Conservation (phyloP, 2,888 invertebrate species). For the Mythimna albipuncta region DNA sequence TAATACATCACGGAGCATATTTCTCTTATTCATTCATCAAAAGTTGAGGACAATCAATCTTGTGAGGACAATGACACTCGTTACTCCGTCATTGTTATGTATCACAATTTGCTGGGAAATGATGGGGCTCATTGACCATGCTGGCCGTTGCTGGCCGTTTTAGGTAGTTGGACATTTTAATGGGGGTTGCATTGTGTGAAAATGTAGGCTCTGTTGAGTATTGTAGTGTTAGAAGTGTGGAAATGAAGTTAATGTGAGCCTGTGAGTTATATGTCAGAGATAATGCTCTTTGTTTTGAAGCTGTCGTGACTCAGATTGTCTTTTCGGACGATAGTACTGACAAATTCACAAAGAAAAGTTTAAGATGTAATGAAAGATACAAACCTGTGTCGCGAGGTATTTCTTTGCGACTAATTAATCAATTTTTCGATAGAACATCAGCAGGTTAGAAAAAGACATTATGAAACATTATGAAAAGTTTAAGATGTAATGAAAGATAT, state of each 20-base stretch:
- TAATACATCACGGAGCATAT: conserved; percentile 64
- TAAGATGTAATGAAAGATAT: no score
- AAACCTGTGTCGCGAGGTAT: no score
- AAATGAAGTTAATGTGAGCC: conserved; percentile 24
- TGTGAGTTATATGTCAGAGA: conserved; percentile 2
- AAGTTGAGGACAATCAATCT: conserved; percentile 69
- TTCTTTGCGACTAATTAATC: background rate
- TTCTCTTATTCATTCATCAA: conserved; percentile 66
- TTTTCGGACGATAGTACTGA: background rate
- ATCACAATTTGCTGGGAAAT: conserved; percentile 57
- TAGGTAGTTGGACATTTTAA: conserved; percentile 50
- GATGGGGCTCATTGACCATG: conserved; percentile 46
- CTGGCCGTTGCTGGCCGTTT: conserved; percentile 29
- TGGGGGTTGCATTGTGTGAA: conserved; percentile 41
- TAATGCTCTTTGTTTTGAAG: conserved; percentile 7
- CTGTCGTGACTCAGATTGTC: background rate
- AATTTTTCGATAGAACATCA: no score
- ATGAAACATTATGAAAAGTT: background rate
- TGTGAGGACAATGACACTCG: conserved; percentile 68
- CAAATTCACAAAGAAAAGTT: background rate
- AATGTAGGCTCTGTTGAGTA: conserved; percentile 20
- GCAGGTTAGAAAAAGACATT: no score
- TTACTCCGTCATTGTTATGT: conserved; percentile 64
- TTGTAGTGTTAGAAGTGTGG: conserved; percentile 17
- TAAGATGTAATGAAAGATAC: no score